Base-by-base conservation (phyloP, 1,140 invertebrate species). In the Solen grandis region DNA sequence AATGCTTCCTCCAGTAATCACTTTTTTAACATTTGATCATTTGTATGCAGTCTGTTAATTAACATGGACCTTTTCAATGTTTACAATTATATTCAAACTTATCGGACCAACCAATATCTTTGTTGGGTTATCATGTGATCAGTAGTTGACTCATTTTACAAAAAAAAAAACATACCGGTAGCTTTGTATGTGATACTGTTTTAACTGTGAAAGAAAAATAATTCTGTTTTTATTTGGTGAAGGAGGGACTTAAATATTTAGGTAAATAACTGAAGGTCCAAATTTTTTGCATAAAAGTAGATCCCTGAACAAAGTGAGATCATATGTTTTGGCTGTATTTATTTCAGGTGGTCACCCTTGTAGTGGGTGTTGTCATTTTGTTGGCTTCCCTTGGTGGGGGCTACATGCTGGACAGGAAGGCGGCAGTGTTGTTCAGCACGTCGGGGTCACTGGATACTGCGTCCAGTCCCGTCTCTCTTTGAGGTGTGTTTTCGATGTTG, bases 341-440 rank as follows among this genome's bases (percentile, higher is more conserved):
- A 65, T 78, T 73, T 69, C 85, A 85, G 85, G 75, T 82, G 16
- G 63, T 60, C 31, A 78, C 79, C 19, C 75, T 86, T 38, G 74
- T 80, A n/a, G 52, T 78, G 29, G 85, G 85, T 50, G 72, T 85
- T 22, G 54, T 82, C 14, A 63, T 83, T 0, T 50, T 85, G 41
- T 22, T 83, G 27, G 35, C 85, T 4, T 81, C 84, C 22, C 75
- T 86, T 75, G 33, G 81, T 25, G 57, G 72, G 31, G 66, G 78
- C 16, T 85, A 81, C 60, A 73, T 86, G 46, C 65, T 86, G 35
- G 77, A 83, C 78, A 70, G 63, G 55, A 68, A 74, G 52, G 80
- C 85, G 52, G 52, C 77, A 19, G 63, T 78, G 60, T 27, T 86
- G 25, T 86, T 86, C 65, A 50, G 60, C 52, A 54, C 36, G 25